A percentile compares a stretch with the other conserved stretches of the same genome.
Conservation (phyloP, 2,113 vertebrate genomes). For the Dolichallabes microphthalmus region DNA sequence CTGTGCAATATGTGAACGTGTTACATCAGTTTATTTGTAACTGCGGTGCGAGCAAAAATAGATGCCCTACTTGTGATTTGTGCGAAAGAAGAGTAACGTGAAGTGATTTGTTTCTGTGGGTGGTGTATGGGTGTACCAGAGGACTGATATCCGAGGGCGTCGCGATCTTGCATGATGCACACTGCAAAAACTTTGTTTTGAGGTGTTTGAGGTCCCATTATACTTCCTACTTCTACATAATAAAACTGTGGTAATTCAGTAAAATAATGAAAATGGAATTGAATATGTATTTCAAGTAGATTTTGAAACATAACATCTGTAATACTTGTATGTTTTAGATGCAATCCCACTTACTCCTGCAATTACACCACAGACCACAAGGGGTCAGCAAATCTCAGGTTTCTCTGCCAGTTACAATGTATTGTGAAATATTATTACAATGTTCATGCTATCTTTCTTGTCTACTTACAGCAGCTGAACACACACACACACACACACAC, state of each 20-base stretch:
- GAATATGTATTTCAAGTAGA: neutral
- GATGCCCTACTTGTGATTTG: too few species aligned
- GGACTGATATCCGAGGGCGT: too few species aligned
- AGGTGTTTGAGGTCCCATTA: too few species aligned
- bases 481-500: neutral
- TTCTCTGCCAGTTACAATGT: neutral
- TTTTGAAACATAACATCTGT: neutral
- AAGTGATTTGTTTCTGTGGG: too few species aligned
- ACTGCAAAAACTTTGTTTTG: too few species aligned
- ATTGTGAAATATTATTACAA: neutral
- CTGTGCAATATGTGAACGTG: too few species aligned
- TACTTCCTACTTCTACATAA: too few species aligned
- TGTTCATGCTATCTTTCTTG: neutral
- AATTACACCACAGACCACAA: neutral
- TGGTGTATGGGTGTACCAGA: too few species aligned
- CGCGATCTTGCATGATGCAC: too few species aligned
- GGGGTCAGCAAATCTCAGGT: neutral
- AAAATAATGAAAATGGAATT: neutral
- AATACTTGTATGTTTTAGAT: neutral
- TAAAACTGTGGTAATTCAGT: neutral
- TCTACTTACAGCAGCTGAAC: neutral
- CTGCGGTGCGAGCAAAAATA: too few species aligned
- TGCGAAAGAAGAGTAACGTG: too few species aligned
- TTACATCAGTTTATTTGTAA: too few species aligned
- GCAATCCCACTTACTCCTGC: neutral